phyloP scores from a whole-genome alignment of 2,888 invertebrate genomes.

The Stenchaetothrips biformis region DNA sequence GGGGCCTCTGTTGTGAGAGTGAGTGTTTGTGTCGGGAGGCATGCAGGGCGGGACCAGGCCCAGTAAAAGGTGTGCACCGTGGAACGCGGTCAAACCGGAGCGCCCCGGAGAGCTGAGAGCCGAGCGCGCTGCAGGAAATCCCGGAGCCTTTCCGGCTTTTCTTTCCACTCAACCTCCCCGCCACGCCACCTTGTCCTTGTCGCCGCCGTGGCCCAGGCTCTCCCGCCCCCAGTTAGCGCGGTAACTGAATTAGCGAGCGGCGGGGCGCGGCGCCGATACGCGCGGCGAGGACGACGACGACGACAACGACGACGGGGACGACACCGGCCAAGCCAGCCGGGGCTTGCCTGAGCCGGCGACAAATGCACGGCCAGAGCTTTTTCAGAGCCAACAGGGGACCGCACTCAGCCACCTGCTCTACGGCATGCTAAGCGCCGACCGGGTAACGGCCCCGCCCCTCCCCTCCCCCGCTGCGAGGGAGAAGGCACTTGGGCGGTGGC shows the following conservation, averaged over 20 bases:
- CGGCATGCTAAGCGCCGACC: background rate
- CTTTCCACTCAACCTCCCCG: too few relatives aligned
- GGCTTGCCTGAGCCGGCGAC: constrained; percentile 36
- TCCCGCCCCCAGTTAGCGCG: constrained; percentile 32
- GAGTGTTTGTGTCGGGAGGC: background rate
- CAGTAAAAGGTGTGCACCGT: too few relatives aligned
- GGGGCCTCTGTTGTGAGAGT: constrained; percentile 32
- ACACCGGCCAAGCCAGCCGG: constrained; percentile 32
- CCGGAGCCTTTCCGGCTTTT: too few relatives aligned
- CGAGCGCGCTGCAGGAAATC: too few relatives aligned
- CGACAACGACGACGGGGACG: constrained; percentile 33
- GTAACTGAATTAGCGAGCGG: constrained; percentile 27
- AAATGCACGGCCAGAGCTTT: constrained; percentile 40
- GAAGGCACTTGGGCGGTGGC: background rate
- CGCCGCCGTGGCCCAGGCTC: constrained; percentile 18
- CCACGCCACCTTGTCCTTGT: constrained; percentile 29
- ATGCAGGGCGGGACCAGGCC: too few relatives aligned
- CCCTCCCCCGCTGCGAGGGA: constrained; percentile 24
- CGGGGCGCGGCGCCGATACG: constrained; percentile 35
- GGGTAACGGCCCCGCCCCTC: constrained; percentile 29
- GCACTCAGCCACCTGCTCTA: background rate
- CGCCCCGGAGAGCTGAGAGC: too few relatives aligned
- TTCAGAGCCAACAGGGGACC: constrained; percentile 36
- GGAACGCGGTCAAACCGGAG: too few relatives aligned
- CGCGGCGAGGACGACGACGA: constrained; percentile 27